Percentiles rank a stretch among this genome's conserved stretches.
Evolutionary conservation across 2,888 invertebrate genomes (phyloP).

Genomic region (Drymonia ruficornis): DNA sequence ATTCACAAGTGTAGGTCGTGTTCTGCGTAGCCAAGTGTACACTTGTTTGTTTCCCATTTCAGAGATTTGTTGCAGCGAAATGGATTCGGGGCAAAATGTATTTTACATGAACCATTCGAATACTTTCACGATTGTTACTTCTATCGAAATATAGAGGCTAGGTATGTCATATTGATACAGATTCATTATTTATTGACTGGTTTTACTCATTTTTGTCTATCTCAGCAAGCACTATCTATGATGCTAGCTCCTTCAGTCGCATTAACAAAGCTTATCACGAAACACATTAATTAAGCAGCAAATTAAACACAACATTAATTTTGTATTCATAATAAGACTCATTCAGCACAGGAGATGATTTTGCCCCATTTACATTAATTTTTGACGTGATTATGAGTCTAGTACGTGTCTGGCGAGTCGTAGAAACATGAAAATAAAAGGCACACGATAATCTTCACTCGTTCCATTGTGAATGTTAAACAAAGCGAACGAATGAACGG

Average conservation of each 20-base stretch:
- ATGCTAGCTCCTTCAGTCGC: too few relatives aligned
- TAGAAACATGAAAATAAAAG: not conserved
- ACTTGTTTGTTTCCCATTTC: not conserved
- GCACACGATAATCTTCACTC: not conserved
- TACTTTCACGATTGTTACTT: too few relatives aligned
- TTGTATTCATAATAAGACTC: too few relatives aligned
- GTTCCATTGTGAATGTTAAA: not conserved
- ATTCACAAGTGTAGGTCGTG: not conserved
- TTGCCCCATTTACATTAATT: not conserved
- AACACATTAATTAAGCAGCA: too few relatives aligned
- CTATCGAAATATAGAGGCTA: too few relatives aligned
- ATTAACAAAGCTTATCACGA: too few relatives aligned
- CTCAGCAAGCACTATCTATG: too few relatives aligned
- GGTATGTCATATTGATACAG: too few relatives aligned
- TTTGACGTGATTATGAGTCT: not conserved
- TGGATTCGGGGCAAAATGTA: not conserved
- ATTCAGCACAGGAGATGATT: too few relatives aligned
- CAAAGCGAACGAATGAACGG: not conserved
- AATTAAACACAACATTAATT: too few relatives aligned
- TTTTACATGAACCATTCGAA: not conserved
- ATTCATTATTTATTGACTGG: too few relatives aligned
- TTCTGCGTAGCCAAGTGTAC: not conserved
- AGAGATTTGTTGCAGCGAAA: not conserved
- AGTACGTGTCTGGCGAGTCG: not conserved
- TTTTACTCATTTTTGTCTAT: too few relatives aligned